Evolutionary conservation across 1,140 invertebrate genomes (phyloP).

Genomic region (Diachasmimorpha longicaudata): DNA sequence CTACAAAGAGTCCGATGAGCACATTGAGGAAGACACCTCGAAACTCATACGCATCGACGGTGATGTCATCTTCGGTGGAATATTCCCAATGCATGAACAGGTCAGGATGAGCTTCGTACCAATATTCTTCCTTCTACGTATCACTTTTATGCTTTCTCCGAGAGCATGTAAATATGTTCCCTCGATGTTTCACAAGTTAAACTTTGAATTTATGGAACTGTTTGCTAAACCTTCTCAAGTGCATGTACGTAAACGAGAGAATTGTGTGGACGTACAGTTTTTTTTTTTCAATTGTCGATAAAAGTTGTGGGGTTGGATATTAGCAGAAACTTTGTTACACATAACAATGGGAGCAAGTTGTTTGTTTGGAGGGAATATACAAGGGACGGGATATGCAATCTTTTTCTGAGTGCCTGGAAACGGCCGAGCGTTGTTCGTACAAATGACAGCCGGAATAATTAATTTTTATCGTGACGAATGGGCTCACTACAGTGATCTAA

Average conservation of each 20-base stretch:
- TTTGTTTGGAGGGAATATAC: not conserved
- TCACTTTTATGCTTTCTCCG: not conserved
- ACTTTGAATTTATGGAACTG: conserved; percentile 34
- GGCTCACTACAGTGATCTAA: too few relatives aligned
- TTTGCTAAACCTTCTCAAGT: conserved; percentile 29
- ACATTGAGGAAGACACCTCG: conserved; percentile 44
- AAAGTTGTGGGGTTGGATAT: not conserved
- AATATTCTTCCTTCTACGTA: not conserved
- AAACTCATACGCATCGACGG: conserved; percentile 65
- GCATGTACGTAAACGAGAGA: not conserved
- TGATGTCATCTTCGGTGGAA: conserved; percentile 74
- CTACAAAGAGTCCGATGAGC: conserved; percentile 31
- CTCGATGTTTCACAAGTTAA: not conserved
- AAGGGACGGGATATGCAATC: too few relatives aligned
- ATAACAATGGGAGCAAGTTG: not conserved
- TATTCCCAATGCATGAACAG: conserved; percentile 77
- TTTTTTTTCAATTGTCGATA: not conserved
- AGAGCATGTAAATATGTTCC: not conserved
- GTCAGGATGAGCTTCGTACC: conserved; percentile 25
- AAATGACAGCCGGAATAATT: not conserved
- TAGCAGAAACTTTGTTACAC: not conserved
- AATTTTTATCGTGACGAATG: too few relatives aligned
- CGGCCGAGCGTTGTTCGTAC: not conserved
- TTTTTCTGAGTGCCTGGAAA: not conserved
- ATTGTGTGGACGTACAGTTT: not conserved